Base-by-base conservation (phyloP, 1,140 invertebrate genomes). In the Sminthurinus signatus region DNA sequence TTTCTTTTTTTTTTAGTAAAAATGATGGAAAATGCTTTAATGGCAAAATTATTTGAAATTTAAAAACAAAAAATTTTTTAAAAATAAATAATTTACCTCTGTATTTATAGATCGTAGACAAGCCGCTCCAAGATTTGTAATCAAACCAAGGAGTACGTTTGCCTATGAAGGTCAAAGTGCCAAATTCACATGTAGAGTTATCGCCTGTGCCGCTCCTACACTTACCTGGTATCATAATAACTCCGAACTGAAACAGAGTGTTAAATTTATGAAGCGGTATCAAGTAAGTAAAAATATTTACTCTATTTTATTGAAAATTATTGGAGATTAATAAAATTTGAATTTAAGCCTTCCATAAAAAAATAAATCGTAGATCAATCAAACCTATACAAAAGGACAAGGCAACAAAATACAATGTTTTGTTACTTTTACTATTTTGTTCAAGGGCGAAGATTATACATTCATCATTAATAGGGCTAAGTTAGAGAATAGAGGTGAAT, bases 221-320 rank as follows among this genome's bases (percentile, higher is more conserved):
- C 82, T 99, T 36, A 91, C 91, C 23, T 99, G 97, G 97, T 91
- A 86, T 68, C 87, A 91, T 69, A 94, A 95, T 77, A 93, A 92
- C 75, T 82, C 85, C 69, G 94, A 98, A 73, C 79, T 99, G n/a
- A 83, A 88, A 58, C 96, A 99, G 78, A 96, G 93, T 70, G 93
- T 97, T 27, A 99, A 99, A 78, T 96, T 94, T 78, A 98, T 99
- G 95, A 98, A 98, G 80, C 85, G 95, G 69, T 99, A 98, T 75
- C 81, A 85, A 31, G 64, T 65, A 65, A 48, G 8, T 39, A 17
- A 8, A 17, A 17, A 39, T 39, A 10, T 39, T 17, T 39, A 10
- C 17, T 10, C 36, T 17, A 25, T 50, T 5, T 19, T n/a, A n/a
- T n/a, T n/a, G n/a, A n/a, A n/a, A n/a, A n/a, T n/a, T n/a, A n/a